Evolutionary conservation across 2,113 vertebrate genomes (phyloP).

Genomic region (Mola mola): DNA sequence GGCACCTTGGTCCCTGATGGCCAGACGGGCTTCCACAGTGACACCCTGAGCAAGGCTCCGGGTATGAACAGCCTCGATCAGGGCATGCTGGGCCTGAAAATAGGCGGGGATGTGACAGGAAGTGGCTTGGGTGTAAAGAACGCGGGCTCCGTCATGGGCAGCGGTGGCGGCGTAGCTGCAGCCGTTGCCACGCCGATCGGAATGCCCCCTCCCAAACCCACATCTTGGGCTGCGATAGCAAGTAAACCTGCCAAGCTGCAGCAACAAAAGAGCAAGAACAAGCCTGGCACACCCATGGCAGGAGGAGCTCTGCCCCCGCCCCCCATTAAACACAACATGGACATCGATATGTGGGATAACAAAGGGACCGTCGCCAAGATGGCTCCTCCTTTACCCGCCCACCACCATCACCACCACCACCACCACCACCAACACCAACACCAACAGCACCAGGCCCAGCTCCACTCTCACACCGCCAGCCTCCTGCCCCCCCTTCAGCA

Average conservation of each 20-base stretch:
- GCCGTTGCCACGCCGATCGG: constrained; percentile 83
- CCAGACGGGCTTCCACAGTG: constrained; percentile 94
- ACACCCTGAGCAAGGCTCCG: constrained; percentile 93
- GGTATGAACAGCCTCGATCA: constrained; percentile 97
- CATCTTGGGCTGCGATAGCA: constrained; percentile 97
- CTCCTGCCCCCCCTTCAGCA: constrained; percentile 72
- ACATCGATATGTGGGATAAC: constrained; percentile 98
- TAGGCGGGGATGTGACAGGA: constrained; percentile 89
- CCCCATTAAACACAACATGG: constrained; percentile 97
- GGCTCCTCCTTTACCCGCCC: constrained; percentile 82
- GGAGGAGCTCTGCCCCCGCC: constrained; percentile 87
- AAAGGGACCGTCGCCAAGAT: constrained; percentile 89
- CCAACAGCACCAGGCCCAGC: constrained; percentile 74
- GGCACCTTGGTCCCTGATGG: constrained; percentile 93
- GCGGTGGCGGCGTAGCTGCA: constrained; percentile 71
- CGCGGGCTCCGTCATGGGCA: constrained; percentile 88
- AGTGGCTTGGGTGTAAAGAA: constrained; percentile 89
- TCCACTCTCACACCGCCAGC: constrained; percentile 75
- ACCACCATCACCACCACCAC: constrained; percentile 78
- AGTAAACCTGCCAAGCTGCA: constrained; percentile 96
- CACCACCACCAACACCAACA: constrained; percentile 76
- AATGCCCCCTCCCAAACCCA: constrained; percentile 91
- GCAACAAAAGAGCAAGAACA: constrained; percentile 92
- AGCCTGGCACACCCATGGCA: constrained; percentile 84
- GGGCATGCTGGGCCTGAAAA: constrained; percentile 95